phyloP scores from a whole-genome alignment of 2,888 invertebrate genomes.

The Papilio protenor region DNA sequence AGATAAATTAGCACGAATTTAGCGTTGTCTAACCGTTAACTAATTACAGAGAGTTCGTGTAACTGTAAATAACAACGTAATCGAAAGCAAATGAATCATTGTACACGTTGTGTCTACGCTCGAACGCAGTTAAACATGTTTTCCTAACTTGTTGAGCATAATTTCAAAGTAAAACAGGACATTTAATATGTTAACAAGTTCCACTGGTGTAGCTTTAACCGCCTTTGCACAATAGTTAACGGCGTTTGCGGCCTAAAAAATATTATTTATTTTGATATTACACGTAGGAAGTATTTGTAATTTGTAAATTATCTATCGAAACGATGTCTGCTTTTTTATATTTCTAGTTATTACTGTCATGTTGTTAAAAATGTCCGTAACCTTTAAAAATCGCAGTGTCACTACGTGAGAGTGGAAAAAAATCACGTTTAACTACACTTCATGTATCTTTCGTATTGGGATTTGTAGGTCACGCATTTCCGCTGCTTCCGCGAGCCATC shows the following conservation, averaged over 20 bases:
- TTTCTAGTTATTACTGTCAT: too few relatives aligned
- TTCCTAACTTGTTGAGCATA: background rate
- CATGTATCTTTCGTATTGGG: conserved; percentile 41
- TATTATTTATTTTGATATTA: too few relatives aligned
- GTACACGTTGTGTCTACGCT: background rate
- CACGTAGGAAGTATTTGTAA: too few relatives aligned
- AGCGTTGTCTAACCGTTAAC: conserved; percentile 38
- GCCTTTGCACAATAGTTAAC: background rate
- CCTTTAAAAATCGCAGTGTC: background rate
- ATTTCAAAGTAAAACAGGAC: conserved; percentile 3
- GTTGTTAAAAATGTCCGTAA: conserved; percentile 1
- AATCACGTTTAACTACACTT: conserved; percentile 38
- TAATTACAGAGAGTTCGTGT: conserved; percentile 44
- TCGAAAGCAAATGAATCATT: conserved; percentile 44
- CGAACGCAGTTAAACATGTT: background rate
- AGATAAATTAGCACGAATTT: conserved; percentile 24
- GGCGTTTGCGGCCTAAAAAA: background rate
- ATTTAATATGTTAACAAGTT: background rate
- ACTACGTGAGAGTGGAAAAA: conserved; percentile 28
- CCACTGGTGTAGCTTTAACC: too few relatives aligned
- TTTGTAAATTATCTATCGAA: too few relatives aligned
- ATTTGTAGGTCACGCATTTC: conserved; percentile 46
- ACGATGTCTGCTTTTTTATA: too few relatives aligned
- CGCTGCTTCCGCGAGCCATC: conserved; percentile 29
- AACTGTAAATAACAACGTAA: conserved; percentile 45